These are phyloP conservation scores for Aegithalos caudatus DNA, from an alignment of 2,113 vertebrate species.

Conservation along the genomic window DNA sequence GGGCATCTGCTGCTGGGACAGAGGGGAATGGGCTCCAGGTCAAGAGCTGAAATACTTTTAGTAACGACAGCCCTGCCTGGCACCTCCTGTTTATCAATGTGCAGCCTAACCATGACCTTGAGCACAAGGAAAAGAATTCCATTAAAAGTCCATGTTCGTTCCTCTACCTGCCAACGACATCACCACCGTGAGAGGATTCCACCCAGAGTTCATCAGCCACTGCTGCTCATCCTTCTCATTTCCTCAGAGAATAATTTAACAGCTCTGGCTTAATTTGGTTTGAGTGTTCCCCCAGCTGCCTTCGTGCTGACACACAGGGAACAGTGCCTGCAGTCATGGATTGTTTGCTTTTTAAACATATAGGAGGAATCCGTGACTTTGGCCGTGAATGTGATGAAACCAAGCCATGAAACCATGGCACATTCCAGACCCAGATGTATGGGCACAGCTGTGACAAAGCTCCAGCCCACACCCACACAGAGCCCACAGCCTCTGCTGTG, in stretches of 20 bases:
- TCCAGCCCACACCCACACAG: rapidly evolving
- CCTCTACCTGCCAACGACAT: not conserved
- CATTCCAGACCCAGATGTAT: not conserved
- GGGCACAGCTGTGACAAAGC: not conserved
- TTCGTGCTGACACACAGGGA: not conserved
- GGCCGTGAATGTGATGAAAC: not conserved
- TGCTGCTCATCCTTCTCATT: not conserved
- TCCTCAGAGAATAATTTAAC: not conserved
- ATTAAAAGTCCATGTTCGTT: not conserved
- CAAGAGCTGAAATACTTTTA: not conserved
- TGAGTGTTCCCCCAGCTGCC: not conserved
- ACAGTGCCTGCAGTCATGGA: not conserved
- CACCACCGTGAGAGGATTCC: not conserved
- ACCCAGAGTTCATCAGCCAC: not conserved
- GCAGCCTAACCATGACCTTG: not conserved
- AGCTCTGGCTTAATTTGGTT: not conserved
- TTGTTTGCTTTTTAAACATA: conserved; percentile 17
- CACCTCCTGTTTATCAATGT: not conserved
- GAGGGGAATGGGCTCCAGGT: not conserved
- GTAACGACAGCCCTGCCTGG: not conserved
- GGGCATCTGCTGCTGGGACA: not conserved
- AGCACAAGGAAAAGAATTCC: not conserved
- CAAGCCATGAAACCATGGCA: not conserved
- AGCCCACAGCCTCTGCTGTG: not conserved
- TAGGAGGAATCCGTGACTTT: not conserved